These are phyloP conservation scores for Tupaia chinensis DNA, from an alignment of 2,113 vertebrate genomes.

Conservation along the genomic window DNA sequence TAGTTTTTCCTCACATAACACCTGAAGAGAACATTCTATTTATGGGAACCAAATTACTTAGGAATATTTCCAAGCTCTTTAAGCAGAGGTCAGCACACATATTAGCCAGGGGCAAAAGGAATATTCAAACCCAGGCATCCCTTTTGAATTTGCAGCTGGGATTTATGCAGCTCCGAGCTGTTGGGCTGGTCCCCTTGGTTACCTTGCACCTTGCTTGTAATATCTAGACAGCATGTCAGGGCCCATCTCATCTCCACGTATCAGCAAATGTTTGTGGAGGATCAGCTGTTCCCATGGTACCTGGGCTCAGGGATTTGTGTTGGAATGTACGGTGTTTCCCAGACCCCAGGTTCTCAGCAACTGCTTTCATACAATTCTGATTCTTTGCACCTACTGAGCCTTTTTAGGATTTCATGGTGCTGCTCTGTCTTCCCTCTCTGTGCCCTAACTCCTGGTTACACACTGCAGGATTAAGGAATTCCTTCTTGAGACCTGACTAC, in stretches of 20 bases:
- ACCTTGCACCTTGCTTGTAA: conserved; percentile 61
- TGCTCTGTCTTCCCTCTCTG: neutral
- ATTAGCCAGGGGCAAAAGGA: conserved; percentile 47
- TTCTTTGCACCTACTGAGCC: neutral
- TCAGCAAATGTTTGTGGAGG: conserved; percentile 62
- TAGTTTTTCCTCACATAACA: conserved; percentile 52
- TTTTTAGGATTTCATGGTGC: conserved; percentile 50
- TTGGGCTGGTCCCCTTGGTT: conserved; percentile 50
- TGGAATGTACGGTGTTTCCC: conserved; percentile 57
- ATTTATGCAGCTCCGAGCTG: conserved; percentile 21
- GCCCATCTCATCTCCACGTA: conserved; percentile 42
- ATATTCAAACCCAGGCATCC: conserved; percentile 28
- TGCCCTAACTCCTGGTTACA: neutral
- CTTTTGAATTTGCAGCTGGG: conserved; percentile 59
- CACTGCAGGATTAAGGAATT: conserved; percentile 9
- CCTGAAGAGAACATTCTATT: conserved; percentile 49
- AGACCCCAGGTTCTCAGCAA: conserved; percentile 54
- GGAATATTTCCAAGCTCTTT: conserved; percentile 60
- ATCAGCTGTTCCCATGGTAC: conserved; percentile 74
- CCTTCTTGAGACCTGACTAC: conserved; percentile 59
- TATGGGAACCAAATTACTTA: conserved; percentile 59
- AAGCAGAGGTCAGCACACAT: conserved; percentile 62
- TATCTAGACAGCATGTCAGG: conserved; percentile 57
- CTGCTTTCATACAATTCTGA: neutral
- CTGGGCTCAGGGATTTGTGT: conserved; percentile 54